These are phyloP conservation scores for Pseudonaja textilis DNA, from an alignment of 2,113 vertebrate species.

Conservation along the genomic window DNA sequence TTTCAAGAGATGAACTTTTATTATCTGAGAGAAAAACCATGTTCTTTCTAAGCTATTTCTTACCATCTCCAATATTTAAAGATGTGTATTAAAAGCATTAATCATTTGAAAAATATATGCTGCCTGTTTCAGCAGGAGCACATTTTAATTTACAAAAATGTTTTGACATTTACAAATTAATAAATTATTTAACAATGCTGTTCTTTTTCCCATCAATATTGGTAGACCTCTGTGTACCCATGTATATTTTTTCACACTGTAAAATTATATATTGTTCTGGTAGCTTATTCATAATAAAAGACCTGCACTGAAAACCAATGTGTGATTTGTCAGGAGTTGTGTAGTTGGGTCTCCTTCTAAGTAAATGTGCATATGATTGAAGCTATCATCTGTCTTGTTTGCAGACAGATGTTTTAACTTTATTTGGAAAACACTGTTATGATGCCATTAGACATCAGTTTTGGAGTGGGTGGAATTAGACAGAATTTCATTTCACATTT, in stretches of 20 bases:
- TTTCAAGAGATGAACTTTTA: not conserved
- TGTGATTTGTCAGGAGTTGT: slow-evolving; percentile 1
- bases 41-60: not conserved
- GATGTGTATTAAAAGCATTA: not conserved
- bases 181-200: not conserved
- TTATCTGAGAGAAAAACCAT: not conserved
- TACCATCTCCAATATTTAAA: not conserved
- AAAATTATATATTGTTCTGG: not conserved
- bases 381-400: slow-evolving; percentile 37
- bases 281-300: not conserved
- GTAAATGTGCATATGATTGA: slow-evolving; percentile 43
- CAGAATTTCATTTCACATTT: slow-evolving; percentile 34
- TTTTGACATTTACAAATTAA: not conserved
- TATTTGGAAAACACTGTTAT: slow-evolving; percentile 51
- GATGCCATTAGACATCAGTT: slow-evolving; percentile 47
- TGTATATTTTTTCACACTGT: not conserved
- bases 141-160: not conserved
- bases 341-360: not conserved
- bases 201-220: not conserved
- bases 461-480: not conserved
- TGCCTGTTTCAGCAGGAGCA: not conserved
- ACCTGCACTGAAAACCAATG: not conserved
- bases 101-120: not conserved
- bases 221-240: too few species aligned
- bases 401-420: slow-evolving; percentile 37